Base-by-base conservation (phyloP, 2,888 invertebrate genomes). In the Athripsodes cinereus region DNA sequence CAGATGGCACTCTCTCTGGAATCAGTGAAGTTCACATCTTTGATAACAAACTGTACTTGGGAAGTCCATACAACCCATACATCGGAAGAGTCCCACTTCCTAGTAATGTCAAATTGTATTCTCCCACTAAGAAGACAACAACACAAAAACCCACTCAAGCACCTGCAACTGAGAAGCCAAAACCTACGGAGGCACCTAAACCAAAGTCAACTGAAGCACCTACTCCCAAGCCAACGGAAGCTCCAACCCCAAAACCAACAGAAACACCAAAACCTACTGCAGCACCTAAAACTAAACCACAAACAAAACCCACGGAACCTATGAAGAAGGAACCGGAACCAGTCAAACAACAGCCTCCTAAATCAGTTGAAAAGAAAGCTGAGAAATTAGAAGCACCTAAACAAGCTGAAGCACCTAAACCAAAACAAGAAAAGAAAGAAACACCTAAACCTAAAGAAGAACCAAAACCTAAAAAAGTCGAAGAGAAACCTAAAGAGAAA, bases 1-100 rank as follows among this genome's bases (percentile, higher is more conserved):
- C 78, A 0, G 84, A 88, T 67, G 75, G 74, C 35, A 76, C 79
- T 20, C 66, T 86, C 1, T 55, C 63, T 0, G 68, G 70, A 10
- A 75, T 88, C 19, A 85, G 86, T 65, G 89, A 90, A 66, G 85
- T 84, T 2, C 76, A 85, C 61, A 81, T 88, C 50, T 81, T 79
- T 67, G 81, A 83, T 53, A 82, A 83, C 64, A 78, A 80, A 65
- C 71, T 90, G 13, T 84, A 84, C 67, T 71, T 87, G 31, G 91
- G 89, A 19, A 83, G 82, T 16, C 90, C 90, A 0, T 83, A 80
- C 64, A 83, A 84, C 67, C 75, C 82, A 56, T 88, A 78, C 65
- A 70, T 91, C 49, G 86, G 79, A 0, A 78, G 83, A 55, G 79
- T 88, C n/a, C 80, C 85, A 34, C 75, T 81, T 11, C 78, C 80